Evolutionary conservation across 2,797 vertebrate species (phyloP).

Genomic region (Thaleichthys pacificus): DNA sequence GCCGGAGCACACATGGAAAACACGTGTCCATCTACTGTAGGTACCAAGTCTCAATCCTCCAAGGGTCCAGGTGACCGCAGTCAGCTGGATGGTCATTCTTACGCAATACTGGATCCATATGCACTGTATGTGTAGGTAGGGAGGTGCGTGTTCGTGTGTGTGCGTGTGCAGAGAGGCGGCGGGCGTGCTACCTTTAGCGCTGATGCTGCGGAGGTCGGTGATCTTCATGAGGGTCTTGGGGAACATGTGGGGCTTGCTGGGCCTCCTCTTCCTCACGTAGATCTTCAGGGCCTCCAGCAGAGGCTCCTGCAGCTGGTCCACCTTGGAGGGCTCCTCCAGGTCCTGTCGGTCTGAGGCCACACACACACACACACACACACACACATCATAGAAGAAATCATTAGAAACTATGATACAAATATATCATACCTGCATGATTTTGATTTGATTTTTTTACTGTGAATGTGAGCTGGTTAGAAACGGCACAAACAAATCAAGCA

Average conservation of each 20-base stretch:
- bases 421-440: neutral
- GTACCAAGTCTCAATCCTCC: too few relatives aligned
- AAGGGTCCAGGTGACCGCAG: too few relatives aligned
- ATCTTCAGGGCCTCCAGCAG: slow-evolving; percentile 95
- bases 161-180: neutral
- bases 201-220: slow-evolving; percentile 97
- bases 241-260: slow-evolving; percentile 97
- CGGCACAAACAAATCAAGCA: neutral
- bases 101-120: neutral
- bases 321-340: slow-evolving; percentile 93
- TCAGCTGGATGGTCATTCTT: too few relatives aligned
- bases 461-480: neutral
- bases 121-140: neutral
- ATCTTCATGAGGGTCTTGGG: slow-evolving; percentile 99
- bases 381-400: neutral
- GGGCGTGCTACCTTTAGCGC: slow-evolving; percentile 86
- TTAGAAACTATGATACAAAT: too few relatives aligned
- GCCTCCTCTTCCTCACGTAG: slow-evolving; percentile 93
- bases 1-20: slow-evolving; percentile 7
- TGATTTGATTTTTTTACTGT: neutral
- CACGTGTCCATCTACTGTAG: too few relatives aligned
- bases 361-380: slow-evolving; percentile 21
- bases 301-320: slow-evolving; percentile 95
- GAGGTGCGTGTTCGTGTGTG: too few relatives aligned
- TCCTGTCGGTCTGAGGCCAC: slow-evolving; percentile 87